These are phyloP conservation scores for Dugesia japonica DNA, from an alignment of 2,888 invertebrate species.

Conservation along the genomic window DNA sequence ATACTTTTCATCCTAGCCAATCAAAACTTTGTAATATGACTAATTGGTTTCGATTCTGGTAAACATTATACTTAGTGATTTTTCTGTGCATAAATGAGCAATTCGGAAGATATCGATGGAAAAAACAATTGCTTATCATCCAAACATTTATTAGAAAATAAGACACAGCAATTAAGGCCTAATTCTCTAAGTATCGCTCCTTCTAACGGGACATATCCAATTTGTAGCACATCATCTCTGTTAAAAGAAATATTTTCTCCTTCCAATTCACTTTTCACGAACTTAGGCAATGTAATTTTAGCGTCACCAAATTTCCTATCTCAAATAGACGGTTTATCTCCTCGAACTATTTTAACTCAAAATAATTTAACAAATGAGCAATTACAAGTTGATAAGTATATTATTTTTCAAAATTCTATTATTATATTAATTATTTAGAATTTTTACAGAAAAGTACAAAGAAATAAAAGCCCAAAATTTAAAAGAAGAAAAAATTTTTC, in stretches of 20 bases:
- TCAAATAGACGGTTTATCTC: background rate
- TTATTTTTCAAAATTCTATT: background rate
- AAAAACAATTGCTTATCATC: background rate
- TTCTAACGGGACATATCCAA: background rate
- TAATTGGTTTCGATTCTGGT: background rate
- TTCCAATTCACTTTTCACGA: background rate
- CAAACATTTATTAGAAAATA: background rate
- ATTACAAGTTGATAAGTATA: background rate
- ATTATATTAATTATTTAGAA: background rate
- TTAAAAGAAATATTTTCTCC: background rate
- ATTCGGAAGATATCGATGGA: background rate
- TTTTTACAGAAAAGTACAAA: background rate
- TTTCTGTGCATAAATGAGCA: background rate
- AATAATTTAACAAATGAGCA: background rate
- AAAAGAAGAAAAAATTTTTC: background rate
- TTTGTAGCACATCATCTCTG: background rate
- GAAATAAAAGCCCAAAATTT: slow-evolving; percentile 4
- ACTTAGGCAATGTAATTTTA: background rate
- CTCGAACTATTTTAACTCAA: background rate
- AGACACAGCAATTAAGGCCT: background rate
- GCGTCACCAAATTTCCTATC: background rate
- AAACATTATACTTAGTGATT: background rate
- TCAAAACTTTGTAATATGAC: background rate
- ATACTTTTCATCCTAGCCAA: background rate
- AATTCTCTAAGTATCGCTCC: background rate